Percentiles rank a stretch among this genome's conserved stretches.
Evolutionary conservation across 2,888 invertebrate species (phyloP).

Genomic region (Tridacna gigas): DNA sequence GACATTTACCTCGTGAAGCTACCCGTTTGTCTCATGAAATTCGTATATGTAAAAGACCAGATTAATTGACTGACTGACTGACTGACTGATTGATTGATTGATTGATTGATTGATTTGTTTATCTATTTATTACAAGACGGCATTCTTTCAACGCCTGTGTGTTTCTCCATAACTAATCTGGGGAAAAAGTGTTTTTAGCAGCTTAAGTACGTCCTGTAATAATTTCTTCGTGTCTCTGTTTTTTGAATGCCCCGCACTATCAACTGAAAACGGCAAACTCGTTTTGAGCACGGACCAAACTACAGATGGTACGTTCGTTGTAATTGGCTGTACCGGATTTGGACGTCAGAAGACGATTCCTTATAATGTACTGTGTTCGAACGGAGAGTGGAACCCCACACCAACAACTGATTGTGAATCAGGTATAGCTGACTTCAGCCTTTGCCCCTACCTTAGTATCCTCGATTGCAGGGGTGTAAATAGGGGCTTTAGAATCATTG

Average conservation of each 20-base stretch:
- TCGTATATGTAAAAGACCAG: too few species aligned
- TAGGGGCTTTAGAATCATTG: too few species aligned
- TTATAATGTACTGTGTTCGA: slow-evolving; percentile 29
- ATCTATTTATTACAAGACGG: neutral
- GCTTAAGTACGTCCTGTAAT: neutral
- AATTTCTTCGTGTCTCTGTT: neutral
- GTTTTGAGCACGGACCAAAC: slow-evolving; percentile 30
- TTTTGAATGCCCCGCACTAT: slow-evolving; percentile 37
- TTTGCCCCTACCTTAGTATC: too few species aligned
- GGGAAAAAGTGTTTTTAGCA: neutral
- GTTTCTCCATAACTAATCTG: too few species aligned
- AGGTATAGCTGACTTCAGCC: neutral
- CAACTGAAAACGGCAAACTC: slow-evolving; percentile 21
- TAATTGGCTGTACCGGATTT: slow-evolving; percentile 46
- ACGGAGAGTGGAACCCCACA: slow-evolving; percentile 25
- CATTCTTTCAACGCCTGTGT: neutral
- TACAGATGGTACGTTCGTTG: slow-evolving; percentile 34
- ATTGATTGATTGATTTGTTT: too few species aligned
- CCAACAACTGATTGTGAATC: slow-evolving; percentile 30
- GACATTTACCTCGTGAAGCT: too few species aligned
- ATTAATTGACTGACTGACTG: too few species aligned
- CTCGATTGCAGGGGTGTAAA: too few species aligned
- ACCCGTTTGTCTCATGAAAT: too few species aligned
- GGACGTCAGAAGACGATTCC: slow-evolving; percentile 40
- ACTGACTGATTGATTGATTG: too few species aligned